phyloP scores from a whole-genome alignment of 1,140 invertebrate species.

The Zaprionus inermis region DNA sequence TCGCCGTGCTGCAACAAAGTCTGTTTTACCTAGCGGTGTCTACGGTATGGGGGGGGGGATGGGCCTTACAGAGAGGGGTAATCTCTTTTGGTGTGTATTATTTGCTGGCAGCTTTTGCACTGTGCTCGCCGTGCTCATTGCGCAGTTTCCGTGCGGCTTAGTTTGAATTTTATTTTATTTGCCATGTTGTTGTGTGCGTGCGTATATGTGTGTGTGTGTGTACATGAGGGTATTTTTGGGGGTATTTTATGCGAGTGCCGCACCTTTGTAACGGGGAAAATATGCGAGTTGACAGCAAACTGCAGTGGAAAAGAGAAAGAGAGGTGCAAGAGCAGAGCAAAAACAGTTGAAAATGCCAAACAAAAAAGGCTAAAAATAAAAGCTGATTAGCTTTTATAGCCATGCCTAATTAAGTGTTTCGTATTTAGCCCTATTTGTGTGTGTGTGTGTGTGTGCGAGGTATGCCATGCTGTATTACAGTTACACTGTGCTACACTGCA shows the following conservation, averaged over 20 bases:
- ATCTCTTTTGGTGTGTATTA: conserved; percentile 48
- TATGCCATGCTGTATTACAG: not conserved
- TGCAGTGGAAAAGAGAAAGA: not conserved
- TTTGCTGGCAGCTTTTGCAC: conserved; percentile 43
- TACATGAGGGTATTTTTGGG: conserved; percentile 11
- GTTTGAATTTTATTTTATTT: conserved; percentile 56
- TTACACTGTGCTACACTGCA: conserved; percentile 1
- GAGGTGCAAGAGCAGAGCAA: not conserved
- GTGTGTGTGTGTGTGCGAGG: not conserved
- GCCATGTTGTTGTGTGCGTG: conserved; percentile 19
- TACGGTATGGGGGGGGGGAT: too few relatives aligned
- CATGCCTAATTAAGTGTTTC: not conserved
- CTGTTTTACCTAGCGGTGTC: conserved; percentile 27
- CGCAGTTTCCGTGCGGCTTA: conserved; percentile 67
- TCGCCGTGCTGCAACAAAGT: conserved; percentile 24
- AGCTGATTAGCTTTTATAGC: not conserved
- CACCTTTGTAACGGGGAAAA: conserved; percentile 31
- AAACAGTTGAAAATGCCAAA: not conserved
- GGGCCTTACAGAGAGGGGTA: conserved; percentile 20
- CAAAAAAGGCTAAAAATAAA: not conserved
- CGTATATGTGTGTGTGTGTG: conserved; percentile 12
- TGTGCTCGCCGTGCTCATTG: conserved; percentile 53
- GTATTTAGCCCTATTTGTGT: not conserved
- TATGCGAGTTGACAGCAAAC: too few relatives aligned
- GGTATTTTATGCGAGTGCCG: conserved; percentile 45